Evolutionary conservation across 30 jellyfish, hydroid and myxozoan genomes (phyloP), one percentile per base, ranked within the genome.

Genomic region (Clytia hemisphaerica): DNA sequence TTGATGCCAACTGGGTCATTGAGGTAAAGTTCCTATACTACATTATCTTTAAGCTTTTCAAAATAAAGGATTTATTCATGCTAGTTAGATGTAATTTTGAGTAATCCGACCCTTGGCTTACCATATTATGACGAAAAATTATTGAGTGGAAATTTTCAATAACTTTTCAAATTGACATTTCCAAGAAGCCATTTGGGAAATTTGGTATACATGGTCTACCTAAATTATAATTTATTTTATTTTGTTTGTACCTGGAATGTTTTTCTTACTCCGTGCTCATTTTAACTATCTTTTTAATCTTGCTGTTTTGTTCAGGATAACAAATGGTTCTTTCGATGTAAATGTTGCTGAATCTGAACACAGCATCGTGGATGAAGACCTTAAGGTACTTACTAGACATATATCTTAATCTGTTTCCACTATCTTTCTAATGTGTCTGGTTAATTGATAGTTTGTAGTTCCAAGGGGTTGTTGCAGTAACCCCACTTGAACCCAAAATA

Each of bases 1-100:
- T 72, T 92, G 34, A 92, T 86, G 94, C 95, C 99, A 7, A 92
- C 77, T 45, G 99, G 99, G 0, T 93, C 94, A 0, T 24, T 83
- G 45, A 88, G 95, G 99, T 92, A 61, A 26, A n/a, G n/a, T n/a
- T n/a, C n/a, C n/a, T n/a, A n/a, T n/a, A n/a, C n/a, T n/a, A n/a
- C n/a, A n/a, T 67, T 42, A 22, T 14, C 31, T 37, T 16, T 27
- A n/a, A 6, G 76, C 4, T 21, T 10, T 21, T 38, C 16, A 65
- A 65, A n/a, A 14, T n/a, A 7, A 21, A 51, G 34, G 12, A 51
- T 51, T 12, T 21, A 7, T 7, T 38, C 77, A 65, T 15, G 14
- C 10, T 37, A 6, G 27, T 31, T 16, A 38, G 78, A 32, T 49
- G 12, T 19, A 12, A 33, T 64, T 64, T 36, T 42, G 60, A 46